Conservation (phyloP, 2,888 invertebrate species). For the Campopleginae sp. region DNA sequence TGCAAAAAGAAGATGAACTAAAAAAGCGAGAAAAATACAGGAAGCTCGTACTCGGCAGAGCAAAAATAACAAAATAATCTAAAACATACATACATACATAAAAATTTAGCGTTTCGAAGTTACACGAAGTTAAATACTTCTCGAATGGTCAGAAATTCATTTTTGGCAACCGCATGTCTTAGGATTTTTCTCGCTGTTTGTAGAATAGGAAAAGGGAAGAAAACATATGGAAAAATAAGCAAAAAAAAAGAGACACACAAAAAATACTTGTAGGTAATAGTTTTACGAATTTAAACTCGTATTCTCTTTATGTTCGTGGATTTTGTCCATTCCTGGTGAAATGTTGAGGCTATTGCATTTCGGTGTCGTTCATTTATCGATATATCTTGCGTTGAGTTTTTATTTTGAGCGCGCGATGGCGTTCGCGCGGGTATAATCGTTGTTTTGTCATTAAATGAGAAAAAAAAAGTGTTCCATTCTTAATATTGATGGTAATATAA, state of each 20-base stretch:
- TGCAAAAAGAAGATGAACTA: neutral
- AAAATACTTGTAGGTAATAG: slow-evolving; percentile 79
- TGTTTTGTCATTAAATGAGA: slow-evolving; percentile 70
- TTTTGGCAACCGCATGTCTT: slow-evolving; percentile 78
- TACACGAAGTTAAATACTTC: slow-evolving; percentile 71
- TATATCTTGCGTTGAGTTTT: slow-evolving; percentile 79
- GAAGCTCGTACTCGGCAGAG: slow-evolving; percentile 63
- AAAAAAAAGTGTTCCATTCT: slow-evolving; percentile 68
- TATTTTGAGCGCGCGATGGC: slow-evolving; percentile 74
- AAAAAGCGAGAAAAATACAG: slow-evolving; percentile 43
- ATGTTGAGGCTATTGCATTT: slow-evolving; percentile 83
- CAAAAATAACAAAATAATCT: slow-evolving; percentile 51
- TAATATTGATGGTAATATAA: slow-evolving; percentile 80
- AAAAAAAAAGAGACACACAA: slow-evolving; percentile 27
- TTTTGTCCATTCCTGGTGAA: slow-evolving; percentile 82
- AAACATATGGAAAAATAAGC: slow-evolving; percentile 17
- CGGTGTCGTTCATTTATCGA: slow-evolving; percentile 76
- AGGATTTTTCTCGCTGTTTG: slow-evolving; percentile 83
- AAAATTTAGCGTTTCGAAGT: slow-evolving; percentile 70
- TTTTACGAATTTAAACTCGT: slow-evolving; percentile 81
- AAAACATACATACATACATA: slow-evolving; percentile 54
- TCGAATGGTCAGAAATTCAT: slow-evolving; percentile 66
- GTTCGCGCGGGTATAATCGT: slow-evolving; percentile 62
- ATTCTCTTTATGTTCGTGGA: slow-evolving; percentile 81
- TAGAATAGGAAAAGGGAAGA: slow-evolving; percentile 72